Conservation (phyloP, 1,140 invertebrate species). For the Scylla paramamosain region DNA sequence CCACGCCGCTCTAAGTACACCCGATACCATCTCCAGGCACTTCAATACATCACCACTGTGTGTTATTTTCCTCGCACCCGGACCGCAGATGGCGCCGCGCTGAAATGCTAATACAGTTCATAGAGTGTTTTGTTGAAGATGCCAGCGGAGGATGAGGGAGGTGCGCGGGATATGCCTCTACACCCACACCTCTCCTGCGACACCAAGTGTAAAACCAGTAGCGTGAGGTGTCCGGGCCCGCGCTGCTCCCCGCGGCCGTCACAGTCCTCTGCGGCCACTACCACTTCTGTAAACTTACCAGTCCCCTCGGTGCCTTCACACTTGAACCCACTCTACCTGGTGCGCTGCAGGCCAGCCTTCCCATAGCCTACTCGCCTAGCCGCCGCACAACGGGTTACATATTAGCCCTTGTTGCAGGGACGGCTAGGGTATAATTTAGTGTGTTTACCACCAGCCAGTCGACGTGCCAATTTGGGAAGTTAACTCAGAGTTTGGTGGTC, state of each 20-base stretch:
- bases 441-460: slow-evolving; percentile 67
- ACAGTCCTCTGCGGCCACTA: neutral
- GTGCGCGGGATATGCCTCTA: slow-evolving; percentile 46
- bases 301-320: slow-evolving; percentile 11
- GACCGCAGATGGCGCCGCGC: slow-evolving; percentile 5
- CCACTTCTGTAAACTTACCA: neutral
- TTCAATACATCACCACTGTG: slow-evolving; percentile 74
- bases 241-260: slow-evolving; percentile 45
- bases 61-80: slow-evolving; percentile 62
- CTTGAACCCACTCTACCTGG: neutral
- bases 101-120: neutral
- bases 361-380: slow-evolving; percentile 37
- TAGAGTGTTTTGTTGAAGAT: slow-evolving; percentile 4
- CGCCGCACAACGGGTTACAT: slow-evolving; percentile 52
- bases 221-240: slow-evolving; percentile 67
- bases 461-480: slow-evolving; percentile 68
- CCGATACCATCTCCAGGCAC: slow-evolving; percentile 73
- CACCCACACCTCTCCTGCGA: neutral
- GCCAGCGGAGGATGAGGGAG: neutral
- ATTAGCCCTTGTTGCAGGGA: slow-evolving; percentile 70
- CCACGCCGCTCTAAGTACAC: slow-evolving; percentile 72
- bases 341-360: slow-evolving; percentile 7
- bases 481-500: slow-evolving; percentile 60
- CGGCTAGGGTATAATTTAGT: slow-evolving; percentile 63
- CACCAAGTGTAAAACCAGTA: slow-evolving; percentile 74